phyloP scores from a whole-genome alignment of 2,797 vertebrate genomes.

The Melanotaenia pygmaea region DNA sequence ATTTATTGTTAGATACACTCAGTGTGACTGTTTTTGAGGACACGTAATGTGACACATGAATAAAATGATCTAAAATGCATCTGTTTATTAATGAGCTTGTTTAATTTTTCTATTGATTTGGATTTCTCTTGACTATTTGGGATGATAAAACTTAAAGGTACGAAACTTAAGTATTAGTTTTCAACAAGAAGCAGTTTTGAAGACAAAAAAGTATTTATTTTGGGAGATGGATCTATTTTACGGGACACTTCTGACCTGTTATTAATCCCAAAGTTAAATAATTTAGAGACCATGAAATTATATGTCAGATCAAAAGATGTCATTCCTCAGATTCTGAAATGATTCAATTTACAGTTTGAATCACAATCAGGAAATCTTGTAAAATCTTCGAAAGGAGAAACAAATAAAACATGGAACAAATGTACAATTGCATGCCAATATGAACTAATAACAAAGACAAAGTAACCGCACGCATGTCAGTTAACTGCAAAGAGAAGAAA shows the following conservation, averaged over 20 bases:
- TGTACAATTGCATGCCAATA: background rate
- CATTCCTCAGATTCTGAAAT: slow-evolving; percentile 3
- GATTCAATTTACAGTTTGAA: background rate
- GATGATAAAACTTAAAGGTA: background rate
- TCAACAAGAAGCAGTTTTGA: background rate
- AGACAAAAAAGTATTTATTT: background rate
- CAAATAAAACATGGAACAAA: background rate
- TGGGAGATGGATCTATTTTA: background rate
- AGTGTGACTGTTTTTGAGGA: background rate
- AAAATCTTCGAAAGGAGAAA: background rate
- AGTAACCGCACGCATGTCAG: background rate
- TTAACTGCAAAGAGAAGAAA: background rate
- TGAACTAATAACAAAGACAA: background rate
- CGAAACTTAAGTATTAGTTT: background rate
- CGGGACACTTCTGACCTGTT: background rate
- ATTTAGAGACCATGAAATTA: background rate
- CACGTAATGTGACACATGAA: background rate
- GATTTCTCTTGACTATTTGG: background rate
- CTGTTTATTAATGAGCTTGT: background rate
- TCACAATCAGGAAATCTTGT: background rate
- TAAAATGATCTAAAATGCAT: background rate
- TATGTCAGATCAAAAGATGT: background rate
- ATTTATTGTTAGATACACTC: slow-evolving; percentile 36
- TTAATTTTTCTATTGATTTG: background rate
- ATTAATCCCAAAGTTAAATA: background rate